A percentile compares a stretch with the other conserved stretches of the same genome.
These are phyloP conservation scores for Hiodon alosoides DNA, from an alignment of 2,113 vertebrate species.

Conservation along the genomic window DNA sequence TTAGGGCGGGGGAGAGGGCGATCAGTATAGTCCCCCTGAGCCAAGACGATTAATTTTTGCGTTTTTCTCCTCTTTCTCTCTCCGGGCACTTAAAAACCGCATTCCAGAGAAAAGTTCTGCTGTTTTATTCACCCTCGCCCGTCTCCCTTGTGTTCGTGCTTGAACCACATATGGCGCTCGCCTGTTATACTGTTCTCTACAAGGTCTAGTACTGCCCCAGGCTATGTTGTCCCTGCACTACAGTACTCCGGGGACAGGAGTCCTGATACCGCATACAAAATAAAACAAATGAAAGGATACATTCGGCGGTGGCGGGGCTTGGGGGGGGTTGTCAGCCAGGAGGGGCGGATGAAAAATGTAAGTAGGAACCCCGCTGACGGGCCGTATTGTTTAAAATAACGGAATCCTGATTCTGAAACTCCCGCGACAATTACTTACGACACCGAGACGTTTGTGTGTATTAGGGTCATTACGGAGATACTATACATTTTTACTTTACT, in stretches of 20 bases:
- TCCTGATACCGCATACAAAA: conserved; percentile 74
- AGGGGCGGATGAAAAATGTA: conserved; percentile 53
- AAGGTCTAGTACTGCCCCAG: conserved; percentile 75
- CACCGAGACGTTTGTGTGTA: neutral
- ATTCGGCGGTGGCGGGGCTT: conserved; percentile 35
- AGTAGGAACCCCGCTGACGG: conserved; percentile 55
- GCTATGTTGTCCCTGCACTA: conserved; percentile 74
- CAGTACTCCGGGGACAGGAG: conserved; percentile 71
- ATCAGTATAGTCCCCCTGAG: conserved; percentile 68
- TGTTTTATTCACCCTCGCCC: conserved; percentile 46
- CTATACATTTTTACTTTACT: too few relatives aligned
- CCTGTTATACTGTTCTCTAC: conserved; percentile 73
- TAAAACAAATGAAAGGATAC: conserved; percentile 78
- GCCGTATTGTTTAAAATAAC: conserved; percentile 68
- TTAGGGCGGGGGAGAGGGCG: conserved; percentile 75
- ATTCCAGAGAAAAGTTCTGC: conserved; percentile 70
- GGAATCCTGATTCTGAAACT: conserved; percentile 50
- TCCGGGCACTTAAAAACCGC: conserved; percentile 72
- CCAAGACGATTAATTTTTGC: conserved; percentile 85
- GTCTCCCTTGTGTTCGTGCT: conserved; percentile 56
- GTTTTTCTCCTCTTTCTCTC: conserved; percentile 61
- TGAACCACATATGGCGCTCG: conserved; percentile 80
- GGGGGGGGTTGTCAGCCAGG: conserved; percentile 36
- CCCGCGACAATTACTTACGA: conserved; percentile 17
- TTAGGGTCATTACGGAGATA: neutral